Evolutionary conservation across 2,888 invertebrate species (phyloP).

Genomic region (Plebejus anna): DNA sequence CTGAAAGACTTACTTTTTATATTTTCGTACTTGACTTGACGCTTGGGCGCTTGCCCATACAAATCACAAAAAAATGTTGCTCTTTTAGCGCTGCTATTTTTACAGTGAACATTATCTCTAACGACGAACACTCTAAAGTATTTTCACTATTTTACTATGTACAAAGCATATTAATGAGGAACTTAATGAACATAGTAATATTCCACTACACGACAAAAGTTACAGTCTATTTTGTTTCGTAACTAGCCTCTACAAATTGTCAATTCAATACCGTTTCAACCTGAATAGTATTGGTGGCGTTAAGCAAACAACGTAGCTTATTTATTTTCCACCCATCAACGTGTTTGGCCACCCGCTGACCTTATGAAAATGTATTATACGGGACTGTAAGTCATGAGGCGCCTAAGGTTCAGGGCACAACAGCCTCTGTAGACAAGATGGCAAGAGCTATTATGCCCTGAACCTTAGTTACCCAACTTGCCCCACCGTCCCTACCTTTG

Average conservation of each 20-base stretch:
- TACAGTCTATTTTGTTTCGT: neutral
- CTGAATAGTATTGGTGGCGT: neutral
- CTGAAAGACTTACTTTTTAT: too few species aligned
- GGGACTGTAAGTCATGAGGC: neutral
- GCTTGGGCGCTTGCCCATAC: too few species aligned
- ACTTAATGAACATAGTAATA: too few species aligned
- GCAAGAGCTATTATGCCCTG: neutral
- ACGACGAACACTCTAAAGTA: too few species aligned
- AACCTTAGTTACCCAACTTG: neutral
- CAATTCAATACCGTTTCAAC: neutral
- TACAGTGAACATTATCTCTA: too few species aligned
- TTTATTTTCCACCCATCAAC: slow-evolving; percentile 14
- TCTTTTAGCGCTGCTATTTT: too few species aligned
- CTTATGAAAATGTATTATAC: slow-evolving; percentile 27
- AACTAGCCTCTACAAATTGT: neutral
- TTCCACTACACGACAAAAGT: neutral
- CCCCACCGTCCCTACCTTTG: neutral
- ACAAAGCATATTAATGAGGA: too few species aligned
- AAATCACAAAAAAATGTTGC: too few species aligned
- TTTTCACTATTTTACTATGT: too few species aligned
- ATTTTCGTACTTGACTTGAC: too few species aligned
- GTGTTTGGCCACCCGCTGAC: slow-evolving; percentile 19
- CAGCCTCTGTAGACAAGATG: neutral
- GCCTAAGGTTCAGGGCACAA: neutral
- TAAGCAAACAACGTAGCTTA: neutral